A percentile compares a stretch with the other conserved stretches of the same genome.
These are phyloP conservation scores for Sternotherus odoratus DNA, from an alignment of 2,797 vertebrate species.

Conservation along the genomic window DNA sequence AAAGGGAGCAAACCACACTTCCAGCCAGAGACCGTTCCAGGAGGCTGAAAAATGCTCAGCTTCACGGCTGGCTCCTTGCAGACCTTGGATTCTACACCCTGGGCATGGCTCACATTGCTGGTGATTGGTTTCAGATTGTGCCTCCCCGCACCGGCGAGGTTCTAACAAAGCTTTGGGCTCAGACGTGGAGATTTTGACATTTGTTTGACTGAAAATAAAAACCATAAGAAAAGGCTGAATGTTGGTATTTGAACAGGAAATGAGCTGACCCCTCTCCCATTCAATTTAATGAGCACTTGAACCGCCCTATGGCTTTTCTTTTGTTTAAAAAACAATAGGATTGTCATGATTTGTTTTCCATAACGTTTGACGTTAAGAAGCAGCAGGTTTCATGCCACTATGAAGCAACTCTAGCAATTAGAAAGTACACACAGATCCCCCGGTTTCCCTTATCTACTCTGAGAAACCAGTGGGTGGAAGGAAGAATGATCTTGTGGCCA, in stretches of 20 bases:
- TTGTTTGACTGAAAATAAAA: not conserved
- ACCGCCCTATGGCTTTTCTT: not conserved
- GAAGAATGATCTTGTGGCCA: not conserved
- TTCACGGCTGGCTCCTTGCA: not conserved
- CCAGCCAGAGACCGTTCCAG: not conserved
- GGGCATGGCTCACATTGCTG: not conserved
- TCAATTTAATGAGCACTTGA: not conserved
- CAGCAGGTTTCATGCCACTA: not conserved
- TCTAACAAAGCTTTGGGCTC: not conserved
- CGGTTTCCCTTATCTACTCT: not conserved
- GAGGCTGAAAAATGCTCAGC: constrained; percentile 26
- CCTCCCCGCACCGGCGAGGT: not conserved
- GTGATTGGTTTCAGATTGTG: not conserved
- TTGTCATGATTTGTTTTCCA: not conserved
- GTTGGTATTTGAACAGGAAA: not conserved
- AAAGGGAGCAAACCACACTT: not conserved
- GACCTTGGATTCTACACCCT: not conserved
- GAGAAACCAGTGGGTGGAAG: not conserved
- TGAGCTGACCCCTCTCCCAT: not conserved
- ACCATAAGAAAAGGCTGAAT: not conserved
- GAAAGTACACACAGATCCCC: not conserved
- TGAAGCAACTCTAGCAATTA: not conserved
- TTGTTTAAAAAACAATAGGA: not conserved
- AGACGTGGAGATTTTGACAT: not conserved
- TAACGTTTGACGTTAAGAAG: not conserved